phyloP scores from a whole-genome alignment of 2,888 invertebrate species.

The Alsophila aescularia region DNA sequence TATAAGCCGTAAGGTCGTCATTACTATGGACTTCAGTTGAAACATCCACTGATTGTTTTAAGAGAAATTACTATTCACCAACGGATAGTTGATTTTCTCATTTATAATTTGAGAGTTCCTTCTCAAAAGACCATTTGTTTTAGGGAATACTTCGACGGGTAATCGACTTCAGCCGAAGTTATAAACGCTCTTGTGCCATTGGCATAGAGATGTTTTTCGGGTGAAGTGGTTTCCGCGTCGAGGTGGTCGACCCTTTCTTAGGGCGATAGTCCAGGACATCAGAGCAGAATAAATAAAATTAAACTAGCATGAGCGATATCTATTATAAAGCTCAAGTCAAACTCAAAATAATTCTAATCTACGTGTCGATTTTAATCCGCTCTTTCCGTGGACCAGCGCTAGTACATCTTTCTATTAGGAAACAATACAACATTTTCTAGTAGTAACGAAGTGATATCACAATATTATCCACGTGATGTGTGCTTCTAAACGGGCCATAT shows the following conservation, averaged over 20 bases:
- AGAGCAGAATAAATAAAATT: slow-evolving; percentile 23
- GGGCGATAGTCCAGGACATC: slow-evolving; percentile 11
- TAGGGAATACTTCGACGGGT: neutral
- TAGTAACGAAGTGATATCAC: slow-evolving; percentile 25
- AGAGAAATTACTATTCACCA: slow-evolving; percentile 29
- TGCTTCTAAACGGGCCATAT: too few relatives aligned
- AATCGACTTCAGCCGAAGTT: neutral
- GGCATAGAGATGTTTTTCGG: neutral
- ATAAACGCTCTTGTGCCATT: neutral
- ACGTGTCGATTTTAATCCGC: slow-evolving; percentile 5
- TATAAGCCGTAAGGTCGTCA: slow-evolving; percentile 26
- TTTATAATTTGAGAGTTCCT: slow-evolving; percentile 12
- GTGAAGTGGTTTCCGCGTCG: neutral
- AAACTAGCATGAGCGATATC: slow-evolving; percentile 27
- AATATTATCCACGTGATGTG: slow-evolving; percentile 17
- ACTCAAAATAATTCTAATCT: slow-evolving; percentile 17
- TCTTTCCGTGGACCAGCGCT: slow-evolving; percentile 9
- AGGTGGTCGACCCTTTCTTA: neutral
- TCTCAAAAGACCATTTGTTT: slow-evolving; percentile 9
- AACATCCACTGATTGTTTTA: slow-evolving; percentile 21
- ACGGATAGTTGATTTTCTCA: slow-evolving; percentile 27
- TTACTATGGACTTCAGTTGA: slow-evolving; percentile 25
- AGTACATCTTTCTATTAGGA: slow-evolving; percentile 12
- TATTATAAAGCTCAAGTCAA: slow-evolving; percentile 27
- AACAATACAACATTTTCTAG: slow-evolving; percentile 38